Conservation (phyloP, 2,888 invertebrate genomes). For the Monochamus alternatus region DNA sequence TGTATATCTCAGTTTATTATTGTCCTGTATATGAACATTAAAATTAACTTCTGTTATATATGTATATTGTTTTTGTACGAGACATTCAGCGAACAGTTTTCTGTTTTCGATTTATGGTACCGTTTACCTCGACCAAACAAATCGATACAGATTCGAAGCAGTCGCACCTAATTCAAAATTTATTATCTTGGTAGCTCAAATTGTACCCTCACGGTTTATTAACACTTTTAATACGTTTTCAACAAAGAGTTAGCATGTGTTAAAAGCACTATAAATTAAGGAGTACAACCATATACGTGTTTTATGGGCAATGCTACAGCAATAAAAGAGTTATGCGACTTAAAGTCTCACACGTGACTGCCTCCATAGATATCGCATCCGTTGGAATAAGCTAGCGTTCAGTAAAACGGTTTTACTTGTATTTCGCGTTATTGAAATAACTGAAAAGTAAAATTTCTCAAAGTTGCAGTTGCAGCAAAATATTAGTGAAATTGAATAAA, state of each 20-base stretch:
- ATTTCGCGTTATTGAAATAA: slow-evolving; percentile 21
- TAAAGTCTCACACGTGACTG: slow-evolving; percentile 44
- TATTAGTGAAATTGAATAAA: no score
- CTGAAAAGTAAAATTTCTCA: slow-evolving; percentile 17
- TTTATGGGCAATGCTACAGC: slow-evolving; percentile 47
- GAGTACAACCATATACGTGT: slow-evolving; percentile 42
- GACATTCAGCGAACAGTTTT: no score
- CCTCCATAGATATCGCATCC: slow-evolving; percentile 32
- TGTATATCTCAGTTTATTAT: no score
- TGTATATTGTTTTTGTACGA: no score
- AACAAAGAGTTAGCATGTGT: slow-evolving; percentile 50
- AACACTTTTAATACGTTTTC: slow-evolving; percentile 50
- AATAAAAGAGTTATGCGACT: slow-evolving; percentile 48
- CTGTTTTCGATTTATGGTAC: no score
- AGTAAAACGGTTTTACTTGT: slow-evolving; percentile 28
- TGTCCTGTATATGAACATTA: no score
- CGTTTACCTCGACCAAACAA: no score
- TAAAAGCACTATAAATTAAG: slow-evolving; percentile 51
- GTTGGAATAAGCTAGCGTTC: slow-evolving; percentile 25
- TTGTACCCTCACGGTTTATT: slow-evolving; percentile 18
- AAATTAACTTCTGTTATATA: no score
- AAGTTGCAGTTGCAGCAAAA: no score
- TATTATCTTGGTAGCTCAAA: slow-evolving; percentile 6
- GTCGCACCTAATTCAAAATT: slow-evolving; percentile 4
- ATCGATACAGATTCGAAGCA: background rate